Evolutionary conservation across 1,140 invertebrate species (phyloP).

Genomic region (Atopsyche davidsoni): DNA sequence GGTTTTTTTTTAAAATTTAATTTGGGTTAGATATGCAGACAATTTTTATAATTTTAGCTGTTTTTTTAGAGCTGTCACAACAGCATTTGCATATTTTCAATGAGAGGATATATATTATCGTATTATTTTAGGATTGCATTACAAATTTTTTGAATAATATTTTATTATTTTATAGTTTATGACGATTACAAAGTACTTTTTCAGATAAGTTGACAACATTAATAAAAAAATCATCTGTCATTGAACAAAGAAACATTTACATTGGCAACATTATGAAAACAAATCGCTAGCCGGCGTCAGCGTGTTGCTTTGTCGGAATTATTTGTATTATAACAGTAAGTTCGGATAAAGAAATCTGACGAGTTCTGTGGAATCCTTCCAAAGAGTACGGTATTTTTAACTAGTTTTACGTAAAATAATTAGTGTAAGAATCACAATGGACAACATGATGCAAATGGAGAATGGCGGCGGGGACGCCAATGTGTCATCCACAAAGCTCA

Average conservation of each 20-base stretch:
- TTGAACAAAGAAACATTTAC: conserved; percentile 19
- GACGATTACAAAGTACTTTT: too few relatives aligned
- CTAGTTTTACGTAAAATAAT: not conserved
- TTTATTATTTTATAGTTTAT: too few relatives aligned
- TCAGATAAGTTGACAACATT: not conserved
- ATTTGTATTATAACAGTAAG: not conserved
- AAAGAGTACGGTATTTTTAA: too few relatives aligned
- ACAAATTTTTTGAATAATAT: too few relatives aligned
- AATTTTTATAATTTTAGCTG: too few relatives aligned
- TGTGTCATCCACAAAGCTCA: conserved; percentile 50
- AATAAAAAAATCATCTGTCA: conserved; percentile 14
- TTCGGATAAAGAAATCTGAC: not conserved
- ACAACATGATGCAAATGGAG: conserved; percentile 37
- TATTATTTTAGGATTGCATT: too few relatives aligned
- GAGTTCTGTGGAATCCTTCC: too few relatives aligned
- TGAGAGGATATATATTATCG: too few relatives aligned
- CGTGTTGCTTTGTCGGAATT: conserved; percentile 13
- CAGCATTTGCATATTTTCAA: too few relatives aligned
- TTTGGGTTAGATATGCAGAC: too few relatives aligned
- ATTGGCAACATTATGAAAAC: conserved; percentile 24
- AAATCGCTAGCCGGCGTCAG: conserved; percentile 22
- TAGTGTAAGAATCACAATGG: not conserved
- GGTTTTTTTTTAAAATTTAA: too few relatives aligned
- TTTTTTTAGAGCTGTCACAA: too few relatives aligned
- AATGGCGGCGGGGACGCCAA: conserved; percentile 47